Evolutionary conservation across 2,797 vertebrate species (phyloP), one percentile per base, ranked within the genome.

Genomic region (Acrossocheilus wenchowensis): DNA sequence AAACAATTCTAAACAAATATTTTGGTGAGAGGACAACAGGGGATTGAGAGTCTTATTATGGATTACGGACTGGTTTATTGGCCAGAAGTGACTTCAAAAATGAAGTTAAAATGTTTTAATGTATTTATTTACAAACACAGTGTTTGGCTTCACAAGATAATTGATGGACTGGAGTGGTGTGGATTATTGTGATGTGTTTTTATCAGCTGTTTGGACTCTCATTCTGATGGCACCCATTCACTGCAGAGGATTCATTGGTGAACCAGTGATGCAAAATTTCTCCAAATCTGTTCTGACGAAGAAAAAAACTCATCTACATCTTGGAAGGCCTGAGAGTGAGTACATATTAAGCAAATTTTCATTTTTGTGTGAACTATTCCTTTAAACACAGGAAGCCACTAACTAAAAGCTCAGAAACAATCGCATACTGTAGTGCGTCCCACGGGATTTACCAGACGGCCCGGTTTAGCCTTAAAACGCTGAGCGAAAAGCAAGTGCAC

Each of bases 381-480:
- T 60, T 60, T n/a, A 60, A 60, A 60, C 54, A 14, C 4, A 30
- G 57, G 0, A 82, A 90, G 48, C 82, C 88, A 90, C 87, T 87
- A 73, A 88, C 30, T 84, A 82, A 78, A 85, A 14, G 34, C 21
- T 91, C 91, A 90, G 91, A 93, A 75, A 92, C 30, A 77, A 89
- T 89, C 89, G 90, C 87, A 91, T 89, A 50, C 48, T 50, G 14
- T 50, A 45, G 9, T 73, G 75, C 4, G 78, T 88, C 91, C 90
- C 72, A 26, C 11, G 81, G 77, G 88, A 91, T 93, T 90, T 91
- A 92, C 78, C 75, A 89, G 88, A 78, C 86, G 85, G 90, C 86
- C 90, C 54, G 86, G 90, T 94, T 90, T 89, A 90, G 68, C 84
- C 88, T 90, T 90, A 92, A 91, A 90, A 91, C 34, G 57, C 81